Evolutionary conservation across 2,113 vertebrate species (phyloP).

Genomic region (Periophthalmodon schlosseri): DNA sequence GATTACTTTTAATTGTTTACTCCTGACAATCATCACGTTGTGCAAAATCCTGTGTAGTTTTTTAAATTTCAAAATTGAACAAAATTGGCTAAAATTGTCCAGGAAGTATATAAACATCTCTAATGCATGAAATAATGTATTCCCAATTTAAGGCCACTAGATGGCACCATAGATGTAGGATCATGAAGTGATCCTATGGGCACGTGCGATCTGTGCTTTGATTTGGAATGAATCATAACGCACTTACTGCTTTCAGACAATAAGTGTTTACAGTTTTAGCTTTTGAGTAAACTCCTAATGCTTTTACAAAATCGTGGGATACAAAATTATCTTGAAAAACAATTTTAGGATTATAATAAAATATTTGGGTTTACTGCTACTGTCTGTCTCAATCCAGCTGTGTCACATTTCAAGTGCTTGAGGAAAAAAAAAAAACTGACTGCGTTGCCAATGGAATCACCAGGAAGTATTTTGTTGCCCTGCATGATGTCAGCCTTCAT

Average conservation of each 20-base stretch:
- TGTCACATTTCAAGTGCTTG: slow-evolving; percentile 29
- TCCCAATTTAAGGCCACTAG: slow-evolving; percentile 35
- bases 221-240: slow-evolving; percentile 34
- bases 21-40: slow-evolving; percentile 54
- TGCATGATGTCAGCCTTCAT: slow-evolving; percentile 62
- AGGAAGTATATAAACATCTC: neutral
- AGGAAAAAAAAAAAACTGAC: slow-evolving; percentile 31
- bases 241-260: slow-evolving; percentile 35
- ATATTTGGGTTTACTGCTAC: slow-evolving; percentile 28
- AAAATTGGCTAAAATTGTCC: slow-evolving; percentile 21
- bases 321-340: slow-evolving; percentile 10
- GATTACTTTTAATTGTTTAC: slow-evolving; percentile 30
- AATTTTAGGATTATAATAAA: slow-evolving; percentile 15
- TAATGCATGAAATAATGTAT: neutral
- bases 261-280: neutral
- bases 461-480: slow-evolving; percentile 64
- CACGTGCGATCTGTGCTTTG: slow-evolving; percentile 3
- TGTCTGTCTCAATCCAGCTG: slow-evolving; percentile 32
- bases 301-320: slow-evolving; percentile 8
- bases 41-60: slow-evolving; percentile 11
- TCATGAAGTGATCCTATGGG: slow-evolving; percentile 8
- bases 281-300: neutral
- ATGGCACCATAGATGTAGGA: slow-evolving; percentile 41
- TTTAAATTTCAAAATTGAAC: slow-evolving; percentile 2
- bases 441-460: slow-evolving; percentile 58